phyloP scores from a whole-genome alignment of 2,113 vertebrate species.

The Mobula hypostoma region DNA sequence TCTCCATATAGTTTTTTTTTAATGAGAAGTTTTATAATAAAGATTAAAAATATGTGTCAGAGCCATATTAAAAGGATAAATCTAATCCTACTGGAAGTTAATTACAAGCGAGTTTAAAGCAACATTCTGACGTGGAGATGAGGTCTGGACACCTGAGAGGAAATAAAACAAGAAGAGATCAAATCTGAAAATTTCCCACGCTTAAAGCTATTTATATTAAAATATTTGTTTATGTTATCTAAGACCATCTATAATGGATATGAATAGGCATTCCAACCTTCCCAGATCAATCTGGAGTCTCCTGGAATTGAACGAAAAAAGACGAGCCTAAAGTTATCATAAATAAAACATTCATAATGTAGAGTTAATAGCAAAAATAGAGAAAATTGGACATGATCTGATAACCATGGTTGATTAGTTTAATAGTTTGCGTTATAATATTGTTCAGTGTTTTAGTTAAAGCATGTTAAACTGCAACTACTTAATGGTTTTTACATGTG shows the following conservation, averaged over 20 bases:
- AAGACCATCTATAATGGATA: neutral
- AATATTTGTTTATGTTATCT: neutral
- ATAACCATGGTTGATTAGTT: too few species aligned
- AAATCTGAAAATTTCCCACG: neutral
- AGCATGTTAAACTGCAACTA: too few species aligned
- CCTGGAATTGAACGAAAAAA: too few species aligned
- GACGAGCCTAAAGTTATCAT: too few species aligned
- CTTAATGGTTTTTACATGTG: too few species aligned
- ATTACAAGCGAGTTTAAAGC: neutral
- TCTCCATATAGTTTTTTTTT: neutral
- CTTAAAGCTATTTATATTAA: neutral
- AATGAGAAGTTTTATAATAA: neutral
- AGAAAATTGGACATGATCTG: too few species aligned
- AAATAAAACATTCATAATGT: too few species aligned
- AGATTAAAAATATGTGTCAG: neutral
- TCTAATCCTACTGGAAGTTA: neutral
- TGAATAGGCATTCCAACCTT: neutral
- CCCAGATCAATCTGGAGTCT: too few species aligned
- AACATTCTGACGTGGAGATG: neutral
- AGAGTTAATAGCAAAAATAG: too few species aligned
- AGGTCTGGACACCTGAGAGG: neutral
- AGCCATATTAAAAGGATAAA: neutral
- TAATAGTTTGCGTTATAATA: too few species aligned
- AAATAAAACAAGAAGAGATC: neutral
- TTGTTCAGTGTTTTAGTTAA: too few species aligned